Evolutionary conservation across 2,888 invertebrate genomes (phyloP).

Genomic region (Platypus cylindrus): DNA sequence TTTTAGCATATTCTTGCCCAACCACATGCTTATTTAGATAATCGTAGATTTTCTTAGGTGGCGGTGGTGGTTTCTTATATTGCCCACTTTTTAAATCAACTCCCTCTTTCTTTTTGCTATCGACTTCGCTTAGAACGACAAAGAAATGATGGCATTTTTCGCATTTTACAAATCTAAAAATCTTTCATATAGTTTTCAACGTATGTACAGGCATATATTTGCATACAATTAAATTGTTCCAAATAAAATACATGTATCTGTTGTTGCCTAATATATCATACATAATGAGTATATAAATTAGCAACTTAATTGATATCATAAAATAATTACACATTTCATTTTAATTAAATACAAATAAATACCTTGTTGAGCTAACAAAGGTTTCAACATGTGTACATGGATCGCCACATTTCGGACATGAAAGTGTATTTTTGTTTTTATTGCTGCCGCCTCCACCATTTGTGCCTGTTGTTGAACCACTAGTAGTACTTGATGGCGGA

Average conservation of each 20-base stretch:
- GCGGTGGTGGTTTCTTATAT: constrained; percentile 80
- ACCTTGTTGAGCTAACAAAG: constrained; percentile 86
- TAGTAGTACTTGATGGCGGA: constrained; percentile 19
- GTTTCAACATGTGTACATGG: constrained; percentile 96
- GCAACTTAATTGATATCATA: too few species aligned
- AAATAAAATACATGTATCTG: too few species aligned
- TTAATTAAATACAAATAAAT: constrained; percentile 1
- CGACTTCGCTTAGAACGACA: constrained; percentile 86
- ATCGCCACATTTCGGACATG: constrained; percentile 78
- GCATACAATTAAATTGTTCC: too few species aligned
- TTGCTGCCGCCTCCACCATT: constrained; percentile 38
- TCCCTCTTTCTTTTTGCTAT: constrained; percentile 82
- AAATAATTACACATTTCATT: too few species aligned
- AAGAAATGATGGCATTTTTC: constrained; percentile 98
- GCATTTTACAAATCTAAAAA: constrained; percentile 79
- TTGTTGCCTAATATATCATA: too few species aligned
- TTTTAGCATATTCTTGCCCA: constrained; percentile 95
- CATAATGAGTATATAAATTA: too few species aligned
- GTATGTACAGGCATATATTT: too few species aligned
- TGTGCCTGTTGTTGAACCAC: constrained; percentile 18
- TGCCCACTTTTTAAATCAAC: constrained; percentile 57
- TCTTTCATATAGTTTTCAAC: too few species aligned
- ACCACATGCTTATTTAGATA: constrained; percentile 94
- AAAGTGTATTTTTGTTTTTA: constrained; percentile 63
- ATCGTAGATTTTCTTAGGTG: constrained; percentile 93